phyloP scores from a whole-genome alignment of 2,888 invertebrate genomes.

The Aporophyla lueneburgensis region DNA sequence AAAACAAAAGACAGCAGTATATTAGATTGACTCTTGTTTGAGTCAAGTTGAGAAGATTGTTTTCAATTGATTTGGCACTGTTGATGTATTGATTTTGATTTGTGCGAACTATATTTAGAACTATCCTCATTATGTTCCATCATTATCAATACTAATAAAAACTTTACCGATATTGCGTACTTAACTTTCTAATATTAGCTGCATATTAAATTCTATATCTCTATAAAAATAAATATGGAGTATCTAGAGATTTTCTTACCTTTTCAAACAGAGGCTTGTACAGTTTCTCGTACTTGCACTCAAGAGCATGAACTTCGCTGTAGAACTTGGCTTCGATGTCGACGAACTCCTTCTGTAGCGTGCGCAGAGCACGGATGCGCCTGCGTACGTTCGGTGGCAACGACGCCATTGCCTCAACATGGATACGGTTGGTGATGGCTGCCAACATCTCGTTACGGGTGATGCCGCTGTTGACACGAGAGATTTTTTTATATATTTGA shows the following conservation, averaged over 20 bases:
- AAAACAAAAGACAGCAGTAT: constrained; percentile 22
- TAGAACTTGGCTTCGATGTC: constrained; percentile 98
- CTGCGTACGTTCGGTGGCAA: constrained; percentile 95
- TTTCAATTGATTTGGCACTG: not conserved
- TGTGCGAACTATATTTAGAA: not conserved
- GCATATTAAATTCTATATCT: not conserved
- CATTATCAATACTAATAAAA: constrained; percentile 29
- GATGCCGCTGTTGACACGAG: constrained; percentile 76
- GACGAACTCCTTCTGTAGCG: constrained; percentile 95
- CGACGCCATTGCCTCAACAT: constrained; percentile 91
- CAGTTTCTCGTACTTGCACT: constrained; percentile 96
- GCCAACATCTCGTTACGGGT: constrained; percentile 91
- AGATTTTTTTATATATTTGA: not conserved
- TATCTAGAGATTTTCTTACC: constrained; percentile 80
- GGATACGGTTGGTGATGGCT: constrained; percentile 90
- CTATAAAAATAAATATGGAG: too few species aligned
- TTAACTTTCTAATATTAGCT: constrained; percentile 9
- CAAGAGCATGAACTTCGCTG: constrained; percentile 97
- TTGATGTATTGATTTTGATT: constrained; percentile 5
- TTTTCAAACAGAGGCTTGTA: constrained; percentile 95
- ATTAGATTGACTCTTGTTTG: not conserved
- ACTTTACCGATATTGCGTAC: constrained; percentile 13
- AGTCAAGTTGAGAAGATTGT: not conserved
- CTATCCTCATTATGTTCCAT: not conserved
- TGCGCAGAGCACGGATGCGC: constrained; percentile 96